Evolutionary conservation across 2,113 vertebrate genomes (phyloP), one percentile per base, ranked within the genome.

Genomic region (Tangachromis dhanisi): DNA sequence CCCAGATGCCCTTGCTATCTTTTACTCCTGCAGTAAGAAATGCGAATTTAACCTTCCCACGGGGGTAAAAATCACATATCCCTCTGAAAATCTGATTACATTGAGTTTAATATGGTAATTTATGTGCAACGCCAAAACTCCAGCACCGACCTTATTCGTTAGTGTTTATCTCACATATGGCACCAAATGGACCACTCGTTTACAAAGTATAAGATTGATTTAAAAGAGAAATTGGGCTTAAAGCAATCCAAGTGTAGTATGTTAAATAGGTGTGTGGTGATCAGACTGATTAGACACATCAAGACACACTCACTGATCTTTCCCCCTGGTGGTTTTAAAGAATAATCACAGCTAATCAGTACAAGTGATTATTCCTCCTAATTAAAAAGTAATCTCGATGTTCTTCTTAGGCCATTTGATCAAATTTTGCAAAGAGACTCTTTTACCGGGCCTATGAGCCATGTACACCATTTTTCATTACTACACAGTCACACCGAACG

Each of bases 21-120:
- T 86, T 88, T 26, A 80, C 71, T 5, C 61, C 85, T 86, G 5
- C 12, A 4, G 63, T 76, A 88, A 85, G 68, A 86, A 86, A 55
- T 86, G 59, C 68, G 78, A 80, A 80, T 59, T 54, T 83, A 55
- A 84, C 61, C 76, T 83, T 84, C 71, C 81, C 78, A 66, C 13
- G 14, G 42, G 66, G 53, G 17, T 57, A 24, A 35, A 66, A 82
- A 85, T 84, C 55, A 54, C 49, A 66, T 57, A 57, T 81, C 13
- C 33, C 38, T 26, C 21, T 49, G 26, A 81, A 88, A 89, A 80
- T 11, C 45, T 66, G 83, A 92, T 92, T 68, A 82, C 49, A 21
- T 11, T 3, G 6, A 73, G 11, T 35, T 24, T 89, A 80, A 73
- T 68, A 59, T 29, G 12, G 33, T 40, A 76, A 33, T 88, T 80